Evolutionary conservation across 2,113 vertebrate species (phyloP).

Genomic region (Odontesthes bonariensis): DNA sequence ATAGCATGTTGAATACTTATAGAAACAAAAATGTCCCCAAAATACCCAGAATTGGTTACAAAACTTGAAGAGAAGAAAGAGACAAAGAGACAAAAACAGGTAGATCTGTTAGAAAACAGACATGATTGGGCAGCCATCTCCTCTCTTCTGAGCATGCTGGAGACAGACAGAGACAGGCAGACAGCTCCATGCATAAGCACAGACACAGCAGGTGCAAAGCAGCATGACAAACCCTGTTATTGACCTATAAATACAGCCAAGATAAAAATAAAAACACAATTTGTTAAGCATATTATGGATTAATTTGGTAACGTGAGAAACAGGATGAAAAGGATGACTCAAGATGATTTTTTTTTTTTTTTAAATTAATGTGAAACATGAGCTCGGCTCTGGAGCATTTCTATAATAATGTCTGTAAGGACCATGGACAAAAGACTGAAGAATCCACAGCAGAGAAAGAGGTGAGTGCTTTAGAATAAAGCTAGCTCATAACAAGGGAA

Average conservation of each 20-base stretch:
- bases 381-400: slow-evolving; percentile 16
- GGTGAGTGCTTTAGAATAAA: slow-evolving; percentile 58
- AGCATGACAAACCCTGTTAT: slow-evolving; percentile 47
- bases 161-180: slow-evolving; percentile 51
- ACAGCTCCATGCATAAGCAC: slow-evolving; percentile 59
- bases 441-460: slow-evolving; percentile 19
- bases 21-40: slow-evolving; percentile 19
- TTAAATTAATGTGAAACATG: slow-evolving; percentile 16
- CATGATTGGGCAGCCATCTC: slow-evolving; percentile 74
- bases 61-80: slow-evolving; percentile 77
- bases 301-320: slow-evolving; percentile 45
- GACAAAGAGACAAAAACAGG: slow-evolving; percentile 79
- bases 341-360: slow-evolving; percentile 12
- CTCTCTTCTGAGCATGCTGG: slow-evolving; percentile 71
- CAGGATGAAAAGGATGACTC: slow-evolving; percentile 45
- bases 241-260: slow-evolving; percentile 1
- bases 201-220: slow-evolving; percentile 60
- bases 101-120: slow-evolving; percentile 80
- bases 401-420: neutral
- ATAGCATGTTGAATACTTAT: slow-evolving; percentile 39
- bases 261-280: neutral
- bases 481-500: slow-evolving; percentile 62
- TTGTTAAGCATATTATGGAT: slow-evolving; percentile 50
- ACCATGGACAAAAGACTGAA: slow-evolving; percentile 30
- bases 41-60: slow-evolving; percentile 80